Conservation (phyloP, 2,113 vertebrate genomes). For the Brachyistius frenatus region DNA sequence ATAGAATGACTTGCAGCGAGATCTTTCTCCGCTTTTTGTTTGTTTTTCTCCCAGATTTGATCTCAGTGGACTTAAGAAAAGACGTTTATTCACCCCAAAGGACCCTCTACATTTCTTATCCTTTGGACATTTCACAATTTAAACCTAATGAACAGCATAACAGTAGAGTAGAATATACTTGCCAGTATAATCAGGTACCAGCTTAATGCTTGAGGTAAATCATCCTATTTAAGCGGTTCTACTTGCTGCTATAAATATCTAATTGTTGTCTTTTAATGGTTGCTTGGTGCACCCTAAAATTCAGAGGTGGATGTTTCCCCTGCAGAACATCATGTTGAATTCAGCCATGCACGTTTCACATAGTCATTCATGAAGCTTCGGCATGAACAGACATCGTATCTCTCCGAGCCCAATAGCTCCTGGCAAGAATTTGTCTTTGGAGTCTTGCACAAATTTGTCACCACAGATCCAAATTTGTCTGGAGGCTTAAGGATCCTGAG, state of each 20-base stretch:
- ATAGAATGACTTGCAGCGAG: conserved; percentile 57
- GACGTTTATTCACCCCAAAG: conserved; percentile 6
- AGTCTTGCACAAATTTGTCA: conserved; percentile 38
- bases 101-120: conserved; percentile 11
- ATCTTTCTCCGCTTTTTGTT: conserved; percentile 46
- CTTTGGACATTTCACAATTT: conserved; percentile 14
- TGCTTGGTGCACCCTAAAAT: conserved; percentile 9
- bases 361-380: conserved; percentile 16
- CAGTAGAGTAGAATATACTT: neutral
- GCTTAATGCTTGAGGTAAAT: conserved; percentile 14
- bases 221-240: conserved; percentile 16
- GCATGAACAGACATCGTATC: conserved; percentile 30
- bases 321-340: conserved; percentile 30
- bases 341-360: conserved; percentile 13
- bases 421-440: conserved; percentile 42
- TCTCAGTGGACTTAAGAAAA: conserved; percentile 23
- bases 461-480: conserved; percentile 43
- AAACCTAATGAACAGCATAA: neutral
- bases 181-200: neutral
- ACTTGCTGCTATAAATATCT: neutral
- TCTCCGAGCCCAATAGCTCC: conserved; percentile 38
- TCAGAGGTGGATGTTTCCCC: neutral
- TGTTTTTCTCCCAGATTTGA: conserved; percentile 11
- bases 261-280: neutral
- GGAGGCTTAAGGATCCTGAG: conserved; percentile 25